These are phyloP conservation scores for Tonatia bakeri DNA, from an alignment of 2,113 vertebrate genomes.

Conservation along the genomic window DNA sequence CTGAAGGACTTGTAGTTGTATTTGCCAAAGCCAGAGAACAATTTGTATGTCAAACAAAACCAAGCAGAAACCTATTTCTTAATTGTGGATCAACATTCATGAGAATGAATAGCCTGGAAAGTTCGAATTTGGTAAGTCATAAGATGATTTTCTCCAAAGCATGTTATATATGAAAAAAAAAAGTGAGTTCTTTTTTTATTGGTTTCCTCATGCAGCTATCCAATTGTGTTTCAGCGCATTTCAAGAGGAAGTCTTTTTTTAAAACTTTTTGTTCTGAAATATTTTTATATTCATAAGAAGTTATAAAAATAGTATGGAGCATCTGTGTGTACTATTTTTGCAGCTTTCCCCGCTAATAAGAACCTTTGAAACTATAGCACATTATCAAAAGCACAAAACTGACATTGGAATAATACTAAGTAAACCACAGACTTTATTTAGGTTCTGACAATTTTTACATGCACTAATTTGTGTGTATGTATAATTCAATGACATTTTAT, in stretches of 20 bases:
- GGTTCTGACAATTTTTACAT: neutral
- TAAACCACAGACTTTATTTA: neutral
- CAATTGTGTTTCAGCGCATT: neutral
- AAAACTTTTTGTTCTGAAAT: neutral
- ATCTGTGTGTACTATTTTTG: neutral
- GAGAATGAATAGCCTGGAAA: neutral
- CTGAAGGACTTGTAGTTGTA: neutral
- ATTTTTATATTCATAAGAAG: slow-evolving; percentile 4
- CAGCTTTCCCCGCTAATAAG: neutral
- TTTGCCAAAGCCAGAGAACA: neutral
- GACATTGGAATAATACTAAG: neutral
- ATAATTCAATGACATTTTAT: neutral
- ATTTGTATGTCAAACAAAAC: neutral
- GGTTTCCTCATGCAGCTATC: neutral
- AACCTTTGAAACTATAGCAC: neutral
- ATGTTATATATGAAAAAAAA: neutral
- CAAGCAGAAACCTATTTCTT: slow-evolving; percentile 2
- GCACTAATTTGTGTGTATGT: neutral
- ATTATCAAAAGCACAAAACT: neutral
- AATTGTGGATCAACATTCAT: neutral
- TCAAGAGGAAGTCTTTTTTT: neutral
- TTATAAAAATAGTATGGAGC: neutral
- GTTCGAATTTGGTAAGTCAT: neutral
- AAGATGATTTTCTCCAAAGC: neutral
- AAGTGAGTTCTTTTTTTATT: neutral